Conservation (phyloP, 2,888 invertebrate species). For the Lobophora halterata region DNA sequence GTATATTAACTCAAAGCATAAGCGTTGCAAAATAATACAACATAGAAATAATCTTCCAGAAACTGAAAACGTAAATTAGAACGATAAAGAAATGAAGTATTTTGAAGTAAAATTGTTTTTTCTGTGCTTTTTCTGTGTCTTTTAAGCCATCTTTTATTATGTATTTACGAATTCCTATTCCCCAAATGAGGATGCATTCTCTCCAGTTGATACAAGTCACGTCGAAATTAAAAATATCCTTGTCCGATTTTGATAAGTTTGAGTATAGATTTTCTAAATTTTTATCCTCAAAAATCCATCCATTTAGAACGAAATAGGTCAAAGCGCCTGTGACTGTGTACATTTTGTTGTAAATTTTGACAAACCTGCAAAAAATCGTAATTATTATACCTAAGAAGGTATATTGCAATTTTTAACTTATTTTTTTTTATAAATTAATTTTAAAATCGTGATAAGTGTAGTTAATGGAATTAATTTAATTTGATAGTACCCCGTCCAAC, state of each 20-base stretch:
- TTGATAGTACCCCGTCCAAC: too few species aligned
- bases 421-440: too few species aligned
- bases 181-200: conserved; percentile 14
- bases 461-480: too few species aligned
- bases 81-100: conserved; percentile 14
- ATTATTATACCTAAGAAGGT: too few species aligned
- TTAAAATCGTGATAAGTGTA: too few species aligned
- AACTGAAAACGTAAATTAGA: conserved; percentile 11
- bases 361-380: conserved; percentile 24
- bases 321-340: conserved; percentile 14
- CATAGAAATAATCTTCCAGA: conserved; percentile 12
- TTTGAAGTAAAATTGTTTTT: conserved; percentile 9
- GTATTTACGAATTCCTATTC: conserved; percentile 20
- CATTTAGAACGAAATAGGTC: conserved; percentile 15
- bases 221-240: conserved; percentile 29
- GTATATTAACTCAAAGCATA: too few species aligned
- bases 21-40: not conserved
- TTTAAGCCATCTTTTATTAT: conserved; percentile 25
- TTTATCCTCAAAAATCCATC: conserved; percentile 20
- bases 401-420: too few species aligned
- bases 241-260: conserved; percentile 23
- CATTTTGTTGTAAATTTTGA: conserved; percentile 22
- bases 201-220: conserved; percentile 15
- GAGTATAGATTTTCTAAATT: conserved; percentile 14
- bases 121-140: conserved; percentile 6